Evolutionary conservation across 2,888 invertebrate species (phyloP), one percentile per base, ranked within the genome.

Genomic region (Macrostomum cliftonense): DNA sequence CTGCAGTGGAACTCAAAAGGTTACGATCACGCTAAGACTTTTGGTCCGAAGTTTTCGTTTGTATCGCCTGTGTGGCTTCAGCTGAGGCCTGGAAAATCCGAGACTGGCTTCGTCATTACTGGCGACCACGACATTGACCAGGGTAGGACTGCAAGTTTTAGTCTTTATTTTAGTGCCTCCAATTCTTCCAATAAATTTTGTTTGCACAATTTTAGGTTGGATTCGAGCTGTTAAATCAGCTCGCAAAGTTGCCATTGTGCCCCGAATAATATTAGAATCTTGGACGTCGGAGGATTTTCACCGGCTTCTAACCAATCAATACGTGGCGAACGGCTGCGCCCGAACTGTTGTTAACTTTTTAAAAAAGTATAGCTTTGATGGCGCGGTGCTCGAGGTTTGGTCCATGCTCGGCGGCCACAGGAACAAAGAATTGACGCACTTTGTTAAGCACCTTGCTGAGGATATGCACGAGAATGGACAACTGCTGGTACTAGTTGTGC

Each of bases 51-150:
- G 70, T 84, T 93, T 59, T 80, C 83, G 46, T 81, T 82, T 61
- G 78, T 93, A 20, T 85, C 89, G 1, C 93, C 93, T 0, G 91
- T 91, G 0, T 95, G 93, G 93, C 76, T 93, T 36, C 86, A 89
- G 72, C 72, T 91, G 13, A 77, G 78, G 52, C 28, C 28, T 7
- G 73, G 79, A 39, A 77, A 77, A 51, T 58, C 58, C 16, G 57
- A 58, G 13, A 65, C 64, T 2, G 57, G 59, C 4, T 73, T 64
- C 57, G 55, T 56, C 7, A 62, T 75, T 20, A 63, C 63, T 37
- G 74, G 74, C 12, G 61, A 60, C 2, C 85, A 88, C 69, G 87
- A 89, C 72, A 77, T 88, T 45, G 85, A 88, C 63, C 77, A 78
- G 60, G 77, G 78, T 71, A 51, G 39, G 42, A 36, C 40, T 5